Base-by-base conservation (phyloP, 1,140 invertebrate species). In the Chymomyza costata region DNA sequence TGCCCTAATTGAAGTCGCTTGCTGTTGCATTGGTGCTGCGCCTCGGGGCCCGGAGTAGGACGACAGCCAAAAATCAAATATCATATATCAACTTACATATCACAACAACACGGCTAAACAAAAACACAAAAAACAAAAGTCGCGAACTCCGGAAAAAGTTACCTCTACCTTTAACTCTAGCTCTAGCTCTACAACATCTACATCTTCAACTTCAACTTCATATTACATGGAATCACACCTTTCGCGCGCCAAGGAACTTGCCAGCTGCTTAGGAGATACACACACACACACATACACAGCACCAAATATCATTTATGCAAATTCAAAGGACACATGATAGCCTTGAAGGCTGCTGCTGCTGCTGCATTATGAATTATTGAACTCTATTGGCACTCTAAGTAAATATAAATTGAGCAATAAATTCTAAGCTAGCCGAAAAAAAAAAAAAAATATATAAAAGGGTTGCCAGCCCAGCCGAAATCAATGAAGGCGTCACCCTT, bases 1-100 rank as follows among this genome's bases (percentile, higher is more conserved):
- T 58, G 30, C 47, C 40, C 14, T 71, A 71, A 71, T 71, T 71
- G 62, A 70, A 70, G 66, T 70, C 59, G 64, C 60, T 40, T n/a
- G 18, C 14, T 5, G 3, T 8, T 31, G 8, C 8, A 34, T 3
- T 13, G 8, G 2, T 3, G 35, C 11, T 13, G 35, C 6, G 35
- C 10, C 35, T 2, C 2, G 6, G 35, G 15, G 2, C 17, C 31
- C 39, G 34, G 37, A n/a, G 11, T 31, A 14, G 30, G 35, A 11
- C 39, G 28, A 41, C 44, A 48, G 44, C 43, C 58, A 52, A 69
- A 69, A 80, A 78, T 78, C 71, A 78, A 80, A 78, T 80, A 78
- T 78, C 71, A 78, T 78, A 78, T 80, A 78, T 78, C 71, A 78
- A 78, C 71, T 78, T 78, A 78, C 73, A 80, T 65, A 78, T 78